Percentiles rank a stretch among this genome's conserved stretches.
Evolutionary conservation across 2,113 vertebrate species (phyloP).

Genomic region (Narcine bancroftii): DNA sequence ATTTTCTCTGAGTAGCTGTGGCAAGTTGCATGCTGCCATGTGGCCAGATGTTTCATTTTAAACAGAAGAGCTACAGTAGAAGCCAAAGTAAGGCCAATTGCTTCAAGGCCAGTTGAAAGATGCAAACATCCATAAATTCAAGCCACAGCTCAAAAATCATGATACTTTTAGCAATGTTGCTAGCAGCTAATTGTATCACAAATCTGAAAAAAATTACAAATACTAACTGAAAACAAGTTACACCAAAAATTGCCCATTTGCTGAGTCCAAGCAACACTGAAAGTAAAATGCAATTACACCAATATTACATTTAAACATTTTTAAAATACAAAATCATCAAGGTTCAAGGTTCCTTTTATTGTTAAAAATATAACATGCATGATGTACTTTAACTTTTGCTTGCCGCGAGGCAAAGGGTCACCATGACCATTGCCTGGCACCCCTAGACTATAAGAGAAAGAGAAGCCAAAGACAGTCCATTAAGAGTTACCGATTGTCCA

Average conservation of each 20-base stretch:
- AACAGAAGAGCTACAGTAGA: not conserved
- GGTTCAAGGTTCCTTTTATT: too few relatives aligned
- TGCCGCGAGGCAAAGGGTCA: too few relatives aligned
- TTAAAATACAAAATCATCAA: too few relatives aligned
- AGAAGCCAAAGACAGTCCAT: too few relatives aligned
- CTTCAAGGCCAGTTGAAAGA: not conserved
- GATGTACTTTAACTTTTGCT: too few relatives aligned
- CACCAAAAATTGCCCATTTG: not conserved
- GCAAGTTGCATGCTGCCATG: constrained; percentile 6
- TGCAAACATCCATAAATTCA: not conserved
- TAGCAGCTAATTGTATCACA: not conserved
- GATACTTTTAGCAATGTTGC: not conserved
- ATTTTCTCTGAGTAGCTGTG: not conserved
- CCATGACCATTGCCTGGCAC: too few relatives aligned
- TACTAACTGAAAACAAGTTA: not conserved
- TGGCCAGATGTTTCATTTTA: not conserved
- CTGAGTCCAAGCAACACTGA: not conserved
- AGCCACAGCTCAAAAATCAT: not conserved
- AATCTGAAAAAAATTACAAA: not conserved
- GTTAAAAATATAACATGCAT: too few relatives aligned
- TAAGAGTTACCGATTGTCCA: too few relatives aligned
- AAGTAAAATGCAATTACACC: not conserved
- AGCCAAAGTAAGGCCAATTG: not conserved
- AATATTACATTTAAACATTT: not conserved
- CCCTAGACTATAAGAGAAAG: too few relatives aligned